A percentile compares a stretch with the other conserved stretches of the same genome.
phyloP scores from a whole-genome alignment of 2,797 vertebrate genomes.

The Danio albolineatus region DNA sequence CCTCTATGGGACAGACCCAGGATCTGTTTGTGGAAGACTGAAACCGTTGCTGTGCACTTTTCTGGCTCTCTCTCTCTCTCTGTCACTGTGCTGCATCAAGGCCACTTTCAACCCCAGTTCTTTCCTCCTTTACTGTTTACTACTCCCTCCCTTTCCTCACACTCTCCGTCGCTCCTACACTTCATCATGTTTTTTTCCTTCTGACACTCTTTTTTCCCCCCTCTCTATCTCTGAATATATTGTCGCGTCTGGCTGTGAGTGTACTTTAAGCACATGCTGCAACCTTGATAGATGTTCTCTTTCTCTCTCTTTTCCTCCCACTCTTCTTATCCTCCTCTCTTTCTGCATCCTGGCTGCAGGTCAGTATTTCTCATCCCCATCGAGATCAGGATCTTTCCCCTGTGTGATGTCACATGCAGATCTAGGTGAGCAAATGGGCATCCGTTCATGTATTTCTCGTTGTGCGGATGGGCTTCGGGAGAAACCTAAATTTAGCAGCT shows the following conservation, averaged over 20 bases:
- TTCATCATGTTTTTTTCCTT: slow-evolving; percentile 43
- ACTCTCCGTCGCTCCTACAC: slow-evolving; percentile 7
- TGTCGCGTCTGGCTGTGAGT: slow-evolving; percentile 43
- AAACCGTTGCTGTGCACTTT: slow-evolving; percentile 19
- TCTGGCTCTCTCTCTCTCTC: slow-evolving; percentile 13
- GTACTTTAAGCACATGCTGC: slow-evolving; percentile 46
- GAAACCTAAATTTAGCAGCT: slow-evolving; percentile 70
- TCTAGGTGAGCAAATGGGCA: slow-evolving; percentile 33
- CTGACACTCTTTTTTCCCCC: slow-evolving; percentile 36
- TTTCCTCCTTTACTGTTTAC: slow-evolving; percentile 39
- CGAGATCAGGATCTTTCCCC: slow-evolving; percentile 24
- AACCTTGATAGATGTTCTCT: slow-evolving; percentile 48
- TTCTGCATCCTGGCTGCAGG: slow-evolving; percentile 20
- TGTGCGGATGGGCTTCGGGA: slow-evolving; percentile 63
- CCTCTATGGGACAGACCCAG: slow-evolving; percentile 42
- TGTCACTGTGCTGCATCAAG: slow-evolving; percentile 38
- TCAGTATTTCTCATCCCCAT: slow-evolving; percentile 33
- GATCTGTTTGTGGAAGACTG: slow-evolving; percentile 25
- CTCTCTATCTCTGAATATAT: slow-evolving; percentile 48
- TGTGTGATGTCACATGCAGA: slow-evolving; percentile 38
- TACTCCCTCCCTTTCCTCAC: slow-evolving; percentile 34
- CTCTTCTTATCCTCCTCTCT: slow-evolving; percentile 6
- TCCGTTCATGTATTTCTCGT: slow-evolving; percentile 26
- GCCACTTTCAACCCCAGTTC: slow-evolving; percentile 28
- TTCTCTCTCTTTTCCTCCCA: background rate